Evolutionary conservation across 2,888 invertebrate species (phyloP).

Genomic region (Selenia dentaria): DNA sequence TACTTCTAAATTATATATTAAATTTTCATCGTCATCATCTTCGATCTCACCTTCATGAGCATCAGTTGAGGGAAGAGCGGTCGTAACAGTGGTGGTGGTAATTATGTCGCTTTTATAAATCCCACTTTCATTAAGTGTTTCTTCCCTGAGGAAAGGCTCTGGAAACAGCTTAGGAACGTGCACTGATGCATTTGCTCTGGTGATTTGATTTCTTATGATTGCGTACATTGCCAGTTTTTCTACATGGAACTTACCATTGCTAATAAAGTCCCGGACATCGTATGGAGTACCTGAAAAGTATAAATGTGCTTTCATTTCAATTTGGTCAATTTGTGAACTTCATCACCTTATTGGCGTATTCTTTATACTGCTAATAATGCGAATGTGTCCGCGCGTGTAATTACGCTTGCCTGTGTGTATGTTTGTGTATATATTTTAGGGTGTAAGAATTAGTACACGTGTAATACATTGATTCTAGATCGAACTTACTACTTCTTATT

Average conservation of each 20-base stretch:
- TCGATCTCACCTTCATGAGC: background rate
- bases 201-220: slow-evolving; percentile 11
- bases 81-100: background rate
- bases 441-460: too few species aligned
- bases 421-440: too few species aligned
- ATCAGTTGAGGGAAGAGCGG: background rate
- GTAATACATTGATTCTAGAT: too few species aligned
- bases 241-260: slow-evolving; percentile 34
- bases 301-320: too few species aligned
- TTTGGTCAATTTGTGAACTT: too few species aligned
- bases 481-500: too few species aligned
- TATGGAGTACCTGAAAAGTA: slow-evolving; percentile 40
- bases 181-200: background rate
- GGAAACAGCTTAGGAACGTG: background rate
- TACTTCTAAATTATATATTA: too few species aligned
- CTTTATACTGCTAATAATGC: too few species aligned
- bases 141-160: background rate
- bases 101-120: slow-evolving; percentile 2
- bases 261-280: slow-evolving; percentile 62
- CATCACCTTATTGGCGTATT: too few species aligned
- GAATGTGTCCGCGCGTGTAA: too few species aligned
- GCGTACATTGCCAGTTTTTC: slow-evolving; percentile 46
- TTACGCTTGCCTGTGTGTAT: too few species aligned
- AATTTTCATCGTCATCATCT: background rate
- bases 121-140: background rate